Evolutionary conservation across 1,140 invertebrate genomes (phyloP), one percentile per base, ranked within the genome.

Genomic region (Lanistes nyassanus): DNA sequence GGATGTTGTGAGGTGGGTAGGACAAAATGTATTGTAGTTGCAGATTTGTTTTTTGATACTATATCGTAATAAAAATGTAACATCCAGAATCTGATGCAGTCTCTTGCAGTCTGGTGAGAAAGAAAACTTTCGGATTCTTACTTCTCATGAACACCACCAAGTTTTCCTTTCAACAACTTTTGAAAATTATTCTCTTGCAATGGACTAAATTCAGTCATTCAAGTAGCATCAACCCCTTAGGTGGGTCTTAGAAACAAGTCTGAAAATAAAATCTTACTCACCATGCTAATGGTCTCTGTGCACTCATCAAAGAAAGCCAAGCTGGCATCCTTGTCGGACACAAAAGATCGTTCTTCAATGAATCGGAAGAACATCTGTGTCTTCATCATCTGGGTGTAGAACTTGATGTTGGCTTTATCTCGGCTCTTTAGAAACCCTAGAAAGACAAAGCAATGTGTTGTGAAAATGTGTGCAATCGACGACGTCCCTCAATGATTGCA

Each of bases 311-410:
- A 99, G 90, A 99, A 99, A 16, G 97, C 96, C 71, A 99, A 90
- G 79, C 93, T 93, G 23, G 92, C 92, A 91, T 99, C 97, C 88
- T 96, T 96, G 83, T 99, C 97, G 21, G 97, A 98, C 0, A 99
- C 96, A 91, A 99, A 99, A 82, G 97, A 98, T 53, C 98, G 92
- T 90, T 99, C 98, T 90, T 99, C 98, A 80, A 99, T 99, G 89
- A 99, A 99, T 58, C 97, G 93, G 75, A 96, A 98, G 88, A 99
- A 99, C 94, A 98, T 97, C 90, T 99, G 98, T 1, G 98, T 99
- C 85, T 93, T 94, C 89, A 97, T 94, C 82, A 98, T 88, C 79
- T 96, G 91, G 65, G 92, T 92, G 88, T 95, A 98, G 90, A 99
- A 99, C 88, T 96, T 95, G 60, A 95, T 94, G 86, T 97, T 94